These are phyloP conservation scores for Anolis apletophallus DNA, from an alignment of 2,797 vertebrate genomes.

Conservation along the genomic window DNA sequence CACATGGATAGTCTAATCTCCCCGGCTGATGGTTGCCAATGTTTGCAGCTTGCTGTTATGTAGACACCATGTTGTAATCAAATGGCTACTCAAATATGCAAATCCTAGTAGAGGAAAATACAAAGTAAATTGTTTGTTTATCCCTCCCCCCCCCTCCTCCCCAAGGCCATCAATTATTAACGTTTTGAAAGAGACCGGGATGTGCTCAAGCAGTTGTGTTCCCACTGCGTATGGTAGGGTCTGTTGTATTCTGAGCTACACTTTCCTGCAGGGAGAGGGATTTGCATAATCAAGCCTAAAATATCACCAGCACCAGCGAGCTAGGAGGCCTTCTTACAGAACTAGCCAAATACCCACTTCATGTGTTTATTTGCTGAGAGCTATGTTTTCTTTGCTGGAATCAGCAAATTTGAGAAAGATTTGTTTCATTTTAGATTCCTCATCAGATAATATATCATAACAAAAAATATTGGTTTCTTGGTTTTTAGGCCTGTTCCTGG, in stretches of 20 bases:
- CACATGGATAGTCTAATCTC: constrained; percentile 35
- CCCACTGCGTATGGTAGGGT: constrained; percentile 25
- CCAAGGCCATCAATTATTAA: constrained; percentile 67
- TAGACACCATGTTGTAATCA: constrained; percentile 41
- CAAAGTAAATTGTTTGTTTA: constrained; percentile 62
- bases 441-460: not conserved
- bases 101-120: constrained; percentile 57
- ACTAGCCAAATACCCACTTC: accelerated
- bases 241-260: constrained; percentile 35
- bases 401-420: not conserved
- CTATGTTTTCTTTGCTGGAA: accelerated
- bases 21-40: constrained; percentile 11
- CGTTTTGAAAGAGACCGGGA: constrained; percentile 30
- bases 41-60: constrained; percentile 24
- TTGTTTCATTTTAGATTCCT: not conserved
- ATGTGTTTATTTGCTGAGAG: not conserved
- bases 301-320: constrained; percentile 2
- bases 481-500: too few relatives aligned
- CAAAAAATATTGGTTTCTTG: too few relatives aligned
- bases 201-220: constrained; percentile 28
- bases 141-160: constrained; percentile 51
- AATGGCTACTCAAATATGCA: constrained; percentile 58
- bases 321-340: not conserved
- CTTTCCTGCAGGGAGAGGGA: constrained; percentile 35
- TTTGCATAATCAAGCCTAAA: constrained; percentile 28